These are phyloP conservation scores for Myotis lucifugus DNA, from an alignment of 2,113 vertebrate species.

Conservation along the genomic window DNA sequence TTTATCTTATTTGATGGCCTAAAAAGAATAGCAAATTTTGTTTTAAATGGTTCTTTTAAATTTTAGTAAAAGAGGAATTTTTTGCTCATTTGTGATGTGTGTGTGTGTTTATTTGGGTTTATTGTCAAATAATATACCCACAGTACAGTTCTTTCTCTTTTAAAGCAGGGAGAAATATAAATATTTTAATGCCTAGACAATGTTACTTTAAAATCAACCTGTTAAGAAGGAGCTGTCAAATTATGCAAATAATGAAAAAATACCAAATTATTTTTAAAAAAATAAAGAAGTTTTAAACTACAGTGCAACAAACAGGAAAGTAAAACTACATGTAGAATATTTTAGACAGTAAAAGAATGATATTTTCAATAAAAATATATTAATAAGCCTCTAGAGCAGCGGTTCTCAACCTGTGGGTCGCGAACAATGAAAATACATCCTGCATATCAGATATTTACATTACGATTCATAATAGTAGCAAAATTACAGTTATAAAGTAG, in stretches of 20 bases:
- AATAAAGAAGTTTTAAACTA: constrained; percentile 25
- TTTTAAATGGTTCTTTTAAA: constrained; percentile 51
- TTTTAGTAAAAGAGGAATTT: neutral
- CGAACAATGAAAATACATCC: no score
- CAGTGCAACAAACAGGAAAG: neutral
- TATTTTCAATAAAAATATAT: constrained; percentile 39
- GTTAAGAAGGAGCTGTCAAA: constrained; percentile 5
- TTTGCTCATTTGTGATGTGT: neutral
- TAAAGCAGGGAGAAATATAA: neutral
- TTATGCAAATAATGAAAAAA: constrained; percentile 10
- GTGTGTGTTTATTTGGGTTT: neutral
- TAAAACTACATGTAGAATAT: neutral
- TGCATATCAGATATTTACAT: no score
- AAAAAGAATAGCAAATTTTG: constrained; percentile 44
- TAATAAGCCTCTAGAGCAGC: neutral
- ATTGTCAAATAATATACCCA: constrained; percentile 7
- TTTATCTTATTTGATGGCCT: constrained; percentile 34
- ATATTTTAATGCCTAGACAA: neutral
- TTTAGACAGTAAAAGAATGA: constrained; percentile 16
- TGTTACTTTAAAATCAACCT: constrained; percentile 49
- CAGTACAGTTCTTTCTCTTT: neutral
- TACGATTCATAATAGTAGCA: no score
- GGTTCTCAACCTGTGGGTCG: no score
- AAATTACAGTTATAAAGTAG: no score
- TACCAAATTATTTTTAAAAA: neutral